Percentiles rank a stretch among this genome's conserved stretches.
Evolutionary conservation across 2,113 vertebrate genomes (phyloP).

Genomic region (Misgurnus anguillicaudatus): DNA sequence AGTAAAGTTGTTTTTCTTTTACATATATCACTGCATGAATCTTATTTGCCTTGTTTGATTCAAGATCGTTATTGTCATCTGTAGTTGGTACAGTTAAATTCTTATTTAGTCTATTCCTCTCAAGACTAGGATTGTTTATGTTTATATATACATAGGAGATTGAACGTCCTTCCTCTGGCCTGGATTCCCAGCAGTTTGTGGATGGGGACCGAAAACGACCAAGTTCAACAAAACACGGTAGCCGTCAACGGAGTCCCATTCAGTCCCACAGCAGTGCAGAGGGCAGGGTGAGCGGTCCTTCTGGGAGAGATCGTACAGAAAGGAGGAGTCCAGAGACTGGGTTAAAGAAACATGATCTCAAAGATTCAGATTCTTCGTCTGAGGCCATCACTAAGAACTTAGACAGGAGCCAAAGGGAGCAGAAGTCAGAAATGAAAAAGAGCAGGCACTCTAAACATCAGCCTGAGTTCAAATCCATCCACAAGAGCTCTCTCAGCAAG

Average conservation of each 20-base stretch:
- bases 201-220: conserved; percentile 11
- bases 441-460: conserved; percentile 61
- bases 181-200: conserved; percentile 16
- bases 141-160: conserved; percentile 62
- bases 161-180: conserved; percentile 41
- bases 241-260: conserved; percentile 26
- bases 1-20: too few species aligned
- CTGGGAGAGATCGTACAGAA: conserved; percentile 28
- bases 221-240: conserved; percentile 6
- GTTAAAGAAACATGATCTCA: conserved; percentile 19
- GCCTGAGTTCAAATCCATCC: conserved; percentile 50
- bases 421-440: conserved; percentile 61
- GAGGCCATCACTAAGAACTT: conserved; percentile 11
- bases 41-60: too few species aligned
- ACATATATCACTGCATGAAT: too few species aligned
- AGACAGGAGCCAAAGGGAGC: conserved; percentile 17
- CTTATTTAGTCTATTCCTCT: too few species aligned
- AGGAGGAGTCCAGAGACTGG: conserved; percentile 14
- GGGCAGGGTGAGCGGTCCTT: conserved; percentile 3
- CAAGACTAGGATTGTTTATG: background rate
- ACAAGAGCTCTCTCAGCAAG: conserved; percentile 53
- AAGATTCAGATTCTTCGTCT: conserved; percentile 34
- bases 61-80: too few species aligned
- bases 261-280: conserved; percentile 14
- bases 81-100: too few species aligned